Percentiles rank a stretch among this genome's conserved stretches.
These are phyloP conservation scores for Pao palembangensis DNA, from an alignment of 2,113 vertebrate genomes.

Conservation along the genomic window DNA sequence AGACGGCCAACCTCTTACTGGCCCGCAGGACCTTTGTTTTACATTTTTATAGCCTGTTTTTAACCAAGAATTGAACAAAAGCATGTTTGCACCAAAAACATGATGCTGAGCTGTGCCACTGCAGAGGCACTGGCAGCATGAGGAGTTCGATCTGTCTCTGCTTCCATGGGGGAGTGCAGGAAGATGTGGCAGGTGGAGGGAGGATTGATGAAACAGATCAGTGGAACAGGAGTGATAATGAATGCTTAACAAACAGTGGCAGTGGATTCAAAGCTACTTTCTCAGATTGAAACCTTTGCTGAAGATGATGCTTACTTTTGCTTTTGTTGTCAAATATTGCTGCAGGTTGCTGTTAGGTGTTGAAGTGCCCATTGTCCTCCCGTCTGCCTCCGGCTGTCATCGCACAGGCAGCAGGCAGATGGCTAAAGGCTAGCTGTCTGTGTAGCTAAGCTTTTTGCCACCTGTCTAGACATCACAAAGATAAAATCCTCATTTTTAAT, in stretches of 20 bases:
- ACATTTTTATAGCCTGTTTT: slow-evolving; percentile 34
- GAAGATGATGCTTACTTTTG: slow-evolving; percentile 16
- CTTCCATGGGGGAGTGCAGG: slow-evolving; percentile 5
- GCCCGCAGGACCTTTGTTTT: slow-evolving; percentile 44
- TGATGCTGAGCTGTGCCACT: background rate
- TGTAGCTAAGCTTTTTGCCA: slow-evolving; percentile 50
- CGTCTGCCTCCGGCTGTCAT: slow-evolving; percentile 31
- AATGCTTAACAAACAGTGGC: slow-evolving; percentile 43
- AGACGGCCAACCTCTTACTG: slow-evolving; percentile 31
- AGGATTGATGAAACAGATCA: slow-evolving; percentile 26
- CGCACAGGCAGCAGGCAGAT: slow-evolving; percentile 27
- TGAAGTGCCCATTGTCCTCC: slow-evolving; percentile 59
- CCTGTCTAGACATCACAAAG: slow-evolving; percentile 66
- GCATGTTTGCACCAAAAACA: slow-evolving; percentile 4
- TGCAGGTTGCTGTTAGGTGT: slow-evolving; percentile 45
- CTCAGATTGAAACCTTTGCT: slow-evolving; percentile 36
- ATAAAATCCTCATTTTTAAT: slow-evolving; percentile 61
- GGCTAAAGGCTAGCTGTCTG: slow-evolving; percentile 31
- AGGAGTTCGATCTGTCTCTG: slow-evolving; percentile 11
- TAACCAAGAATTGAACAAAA: slow-evolving; percentile 29
- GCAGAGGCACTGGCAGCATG: background rate
- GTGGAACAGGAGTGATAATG: slow-evolving; percentile 21
- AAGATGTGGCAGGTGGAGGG: slow-evolving; percentile 5
- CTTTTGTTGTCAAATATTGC: slow-evolving; percentile 24
- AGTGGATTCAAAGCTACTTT: slow-evolving; percentile 14